Evolutionary conservation across 2,113 vertebrate species (phyloP).

Genomic region (Bagarius yarrelli): DNA sequence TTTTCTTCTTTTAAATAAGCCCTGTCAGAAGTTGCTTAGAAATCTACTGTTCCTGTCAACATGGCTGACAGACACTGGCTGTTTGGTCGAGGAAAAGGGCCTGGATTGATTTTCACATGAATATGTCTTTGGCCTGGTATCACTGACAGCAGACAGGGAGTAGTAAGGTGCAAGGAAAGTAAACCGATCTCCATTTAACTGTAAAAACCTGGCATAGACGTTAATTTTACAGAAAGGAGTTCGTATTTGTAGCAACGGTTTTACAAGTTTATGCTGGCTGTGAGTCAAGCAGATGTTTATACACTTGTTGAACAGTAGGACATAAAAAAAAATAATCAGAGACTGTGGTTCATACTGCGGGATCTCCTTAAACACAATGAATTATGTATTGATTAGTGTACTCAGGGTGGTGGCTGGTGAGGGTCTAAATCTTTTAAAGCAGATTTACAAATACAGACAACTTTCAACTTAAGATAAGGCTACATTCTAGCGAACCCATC

Average conservation of each 20-base stretch:
- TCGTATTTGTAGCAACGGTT: constrained; percentile 24
- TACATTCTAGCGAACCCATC: no score
- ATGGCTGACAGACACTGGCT: constrained; percentile 15
- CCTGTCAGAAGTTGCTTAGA: neutral
- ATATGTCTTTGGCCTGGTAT: constrained; percentile 42
- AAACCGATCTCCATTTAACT: constrained; percentile 28
- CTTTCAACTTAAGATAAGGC: no score
- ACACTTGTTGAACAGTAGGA: constrained; percentile 4
- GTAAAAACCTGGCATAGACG: constrained; percentile 33
- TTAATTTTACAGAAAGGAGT: constrained; percentile 40
- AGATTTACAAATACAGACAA: no score
- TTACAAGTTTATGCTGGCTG: constrained; percentile 17
- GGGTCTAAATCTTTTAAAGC: no score
- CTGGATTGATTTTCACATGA: constrained; percentile 51
- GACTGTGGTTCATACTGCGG: neutral
- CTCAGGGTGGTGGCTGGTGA: neutral
- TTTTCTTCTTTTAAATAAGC: neutral
- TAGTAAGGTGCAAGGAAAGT: constrained; percentile 38
- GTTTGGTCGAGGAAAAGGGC: constrained; percentile 43
- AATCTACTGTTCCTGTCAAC: constrained; percentile 12
- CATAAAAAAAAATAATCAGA: neutral
- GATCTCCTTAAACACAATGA: neutral
- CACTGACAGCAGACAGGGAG: constrained; percentile 23
- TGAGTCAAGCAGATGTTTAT: constrained; percentile 9
- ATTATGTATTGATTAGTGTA: neutral